Base-by-base conservation (phyloP, 2,888 invertebrate species). In the Palloptera scutellata region DNA sequence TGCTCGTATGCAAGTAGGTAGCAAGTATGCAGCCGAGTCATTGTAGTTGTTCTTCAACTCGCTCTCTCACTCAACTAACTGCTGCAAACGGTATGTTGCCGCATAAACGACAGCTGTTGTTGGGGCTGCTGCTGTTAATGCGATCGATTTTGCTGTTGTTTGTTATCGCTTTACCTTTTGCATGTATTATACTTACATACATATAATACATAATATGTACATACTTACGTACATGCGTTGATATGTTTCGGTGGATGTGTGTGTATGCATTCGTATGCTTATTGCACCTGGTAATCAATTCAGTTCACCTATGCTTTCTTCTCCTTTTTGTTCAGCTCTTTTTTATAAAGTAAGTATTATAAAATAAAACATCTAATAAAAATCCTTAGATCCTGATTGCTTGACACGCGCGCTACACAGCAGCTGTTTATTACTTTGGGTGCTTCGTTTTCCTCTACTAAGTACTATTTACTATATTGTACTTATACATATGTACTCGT, bases 281-380 rank as follows among this genome's bases (percentile, higher is more conserved):
- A 70, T 80, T 81, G 81, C 80, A 81, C 81, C 80, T 81, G 80
- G 80, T 78, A 78, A 76, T 77, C 76, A 78, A 80, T 77, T 79
- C 77, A 75, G 6, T 30, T 30, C 76, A 20, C 61, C 8, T 13
- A n/a, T 52, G 43, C 42, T 55, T 66, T 48, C 52, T 30, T 30
- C 6, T 30, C 30, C 30, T 30, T 30, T 30, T 30, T 30, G 30
- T 30, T 30, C 30, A 30, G 30, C 30, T 30, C 30, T 6, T 30
- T 30, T 30, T 6, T 30, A 30, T n/a, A n/a, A n/a, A n/a, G n/a
- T n/a, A 30, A 30, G 30, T 6, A 30, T 30, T 30, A 30, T 30
- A 30, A 45, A 48, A 9, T 15, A 53, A 53, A n/a, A 53, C 2
- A 53, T 15, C n/a, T 40, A 41, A 13, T 43, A 42, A 13, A 42